phyloP scores from a whole-genome alignment of 1,140 invertebrate genomes.

The Glossosoma conforme region DNA sequence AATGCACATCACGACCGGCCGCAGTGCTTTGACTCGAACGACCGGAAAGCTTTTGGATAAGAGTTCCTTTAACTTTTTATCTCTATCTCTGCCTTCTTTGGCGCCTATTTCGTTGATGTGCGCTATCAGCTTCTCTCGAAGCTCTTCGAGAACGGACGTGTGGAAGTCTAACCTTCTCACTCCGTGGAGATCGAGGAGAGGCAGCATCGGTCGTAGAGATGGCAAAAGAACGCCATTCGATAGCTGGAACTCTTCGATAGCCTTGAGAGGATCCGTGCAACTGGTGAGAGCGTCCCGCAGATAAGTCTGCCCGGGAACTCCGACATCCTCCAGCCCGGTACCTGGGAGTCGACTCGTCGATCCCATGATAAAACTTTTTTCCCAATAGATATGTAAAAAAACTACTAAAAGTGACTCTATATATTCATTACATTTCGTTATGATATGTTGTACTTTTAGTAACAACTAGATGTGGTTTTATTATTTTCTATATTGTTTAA shows the following conservation, averaged over 20 bases:
- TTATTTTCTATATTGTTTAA: no score
- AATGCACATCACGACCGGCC: constrained; percentile 94
- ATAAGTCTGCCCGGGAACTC: constrained; percentile 85
- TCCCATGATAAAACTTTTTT: constrained; percentile 40
- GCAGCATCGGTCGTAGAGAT: constrained; percentile 88
- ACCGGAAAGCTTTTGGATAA: constrained; percentile 91
- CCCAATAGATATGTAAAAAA: no score
- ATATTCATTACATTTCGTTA: no score
- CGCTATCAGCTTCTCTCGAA: constrained; percentile 81
- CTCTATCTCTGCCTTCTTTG: constrained; percentile 69
- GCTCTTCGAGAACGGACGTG: constrained; percentile 88
- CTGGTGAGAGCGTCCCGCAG: constrained; percentile 89
- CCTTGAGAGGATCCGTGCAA: constrained; percentile 92
- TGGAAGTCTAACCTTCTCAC: constrained; percentile 91
- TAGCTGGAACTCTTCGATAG: constrained; percentile 96
- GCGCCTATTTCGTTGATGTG: constrained; percentile 86
- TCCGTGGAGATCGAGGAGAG: constrained; percentile 89
- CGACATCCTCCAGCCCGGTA: constrained; percentile 77
- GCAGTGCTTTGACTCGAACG: constrained; percentile 83
- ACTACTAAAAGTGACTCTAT: no score
- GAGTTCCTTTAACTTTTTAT: constrained; percentile 86
- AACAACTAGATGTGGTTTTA: no score
- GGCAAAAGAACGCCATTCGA: constrained; percentile 93
- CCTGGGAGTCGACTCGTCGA: constrained; percentile 45
- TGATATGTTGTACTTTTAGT: no score